Percentiles rank a stretch among this genome's conserved stretches.
These are phyloP conservation scores for Chiloscyllium punctatum DNA, from an alignment of 2,797 vertebrate species.

Conservation along the genomic window DNA sequence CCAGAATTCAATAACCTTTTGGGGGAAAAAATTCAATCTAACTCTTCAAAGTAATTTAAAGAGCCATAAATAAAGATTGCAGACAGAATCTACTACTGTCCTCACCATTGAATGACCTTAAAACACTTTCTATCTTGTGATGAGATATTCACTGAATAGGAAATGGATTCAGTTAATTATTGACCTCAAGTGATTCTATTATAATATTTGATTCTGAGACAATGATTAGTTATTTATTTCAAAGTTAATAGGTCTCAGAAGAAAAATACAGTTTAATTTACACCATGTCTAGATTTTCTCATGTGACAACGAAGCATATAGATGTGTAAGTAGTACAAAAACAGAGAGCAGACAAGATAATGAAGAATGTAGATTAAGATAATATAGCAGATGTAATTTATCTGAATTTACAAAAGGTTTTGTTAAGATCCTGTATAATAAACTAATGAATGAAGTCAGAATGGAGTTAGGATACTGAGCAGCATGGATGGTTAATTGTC, in stretches of 20 bases:
- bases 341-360: too few species aligned
- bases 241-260: too few species aligned
- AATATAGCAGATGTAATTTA: background rate
- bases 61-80: conserved; percentile 22
- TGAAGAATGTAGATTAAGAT: background rate
- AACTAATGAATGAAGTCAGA: background rate
- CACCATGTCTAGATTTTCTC: background rate
- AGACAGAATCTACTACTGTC: background rate
- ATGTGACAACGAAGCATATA: background rate
- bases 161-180: background rate
- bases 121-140: background rate
- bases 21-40: conserved; percentile 12
- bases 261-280: background rate
- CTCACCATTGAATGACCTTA: background rate
- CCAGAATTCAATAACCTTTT: conserved; percentile 27
- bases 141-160: conserved; percentile 6
- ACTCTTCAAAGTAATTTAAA: conserved; percentile 29
- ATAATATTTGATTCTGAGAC: background rate
- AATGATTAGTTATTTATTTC: background rate
- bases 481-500: background rate
- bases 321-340: background rate
- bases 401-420: background rate
- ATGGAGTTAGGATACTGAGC: background rate
- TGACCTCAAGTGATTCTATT: background rate
- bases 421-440: background rate